phyloP scores from a whole-genome alignment of 1,140 invertebrate genomes.

The Drosophila fuyamai region DNA sequence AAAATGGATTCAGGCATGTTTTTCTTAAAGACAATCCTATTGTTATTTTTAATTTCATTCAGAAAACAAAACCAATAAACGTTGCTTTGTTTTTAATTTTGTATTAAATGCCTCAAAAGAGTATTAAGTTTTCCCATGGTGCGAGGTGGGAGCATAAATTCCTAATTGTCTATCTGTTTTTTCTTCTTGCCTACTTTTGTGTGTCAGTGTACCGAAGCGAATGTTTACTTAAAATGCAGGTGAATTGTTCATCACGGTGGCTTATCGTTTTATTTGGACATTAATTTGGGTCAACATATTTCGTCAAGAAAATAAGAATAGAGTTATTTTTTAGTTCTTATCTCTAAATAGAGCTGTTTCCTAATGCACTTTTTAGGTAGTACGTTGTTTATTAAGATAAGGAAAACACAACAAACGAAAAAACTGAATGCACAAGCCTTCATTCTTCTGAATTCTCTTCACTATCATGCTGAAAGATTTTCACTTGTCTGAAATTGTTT shows the following conservation, averaged over 20 bases:
- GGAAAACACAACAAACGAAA: constrained; percentile 13
- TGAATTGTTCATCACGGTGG: constrained; percentile 8
- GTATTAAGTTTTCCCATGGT: too few species aligned
- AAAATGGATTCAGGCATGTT: too few species aligned
- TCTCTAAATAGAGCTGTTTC: constrained; percentile 9
- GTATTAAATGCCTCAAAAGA: too few species aligned
- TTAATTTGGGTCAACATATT: too few species aligned
- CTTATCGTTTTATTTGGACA: constrained; percentile 22
- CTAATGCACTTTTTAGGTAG: background rate
- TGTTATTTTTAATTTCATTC: too few species aligned
- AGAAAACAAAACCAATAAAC: too few species aligned
- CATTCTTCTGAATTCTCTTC: constrained; percentile 4
- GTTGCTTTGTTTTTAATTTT: too few species aligned
- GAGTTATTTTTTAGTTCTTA: constrained; percentile 8
- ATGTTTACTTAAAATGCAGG: constrained; percentile 10
- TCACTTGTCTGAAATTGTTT: constrained; percentile 13
- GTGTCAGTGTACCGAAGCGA: constrained; percentile 11
- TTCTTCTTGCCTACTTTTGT: constrained; percentile 47
- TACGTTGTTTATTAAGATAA: constrained; percentile 3
- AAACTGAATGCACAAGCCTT: constrained; percentile 5
- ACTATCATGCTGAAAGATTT: background rate
- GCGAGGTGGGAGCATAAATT: constrained; percentile 10
- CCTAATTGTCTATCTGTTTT: constrained; percentile 38
- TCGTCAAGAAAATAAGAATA: background rate
- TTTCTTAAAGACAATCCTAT: too few species aligned